Conservation (phyloP, 2,113 vertebrate species). For the Arothron firmamentum region DNA sequence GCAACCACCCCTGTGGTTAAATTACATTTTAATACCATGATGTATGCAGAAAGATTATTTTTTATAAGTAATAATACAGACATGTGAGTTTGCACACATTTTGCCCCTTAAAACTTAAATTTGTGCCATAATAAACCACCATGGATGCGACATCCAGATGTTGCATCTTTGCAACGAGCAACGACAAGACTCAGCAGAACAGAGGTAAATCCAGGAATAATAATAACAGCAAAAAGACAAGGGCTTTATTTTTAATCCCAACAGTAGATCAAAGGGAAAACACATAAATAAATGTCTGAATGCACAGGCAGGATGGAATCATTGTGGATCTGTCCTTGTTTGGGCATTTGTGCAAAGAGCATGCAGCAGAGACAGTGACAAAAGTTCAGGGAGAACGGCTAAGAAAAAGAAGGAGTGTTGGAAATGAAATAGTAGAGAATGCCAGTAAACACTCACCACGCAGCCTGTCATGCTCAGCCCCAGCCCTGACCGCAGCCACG, state of each 20-base stretch:
- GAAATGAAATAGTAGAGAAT: conserved; percentile 3
- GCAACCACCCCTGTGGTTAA: conserved; percentile 25
- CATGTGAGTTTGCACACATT: neutral
- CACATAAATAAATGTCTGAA: conserved; percentile 25
- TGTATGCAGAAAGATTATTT: conserved; percentile 18
- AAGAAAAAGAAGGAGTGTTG: neutral
- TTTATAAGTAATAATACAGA: too few species aligned
- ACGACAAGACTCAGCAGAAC: conserved; percentile 11
- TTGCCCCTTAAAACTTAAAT: neutral
- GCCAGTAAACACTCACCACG: conserved; percentile 53
- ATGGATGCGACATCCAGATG: conserved; percentile 37
- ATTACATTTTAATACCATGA: conserved; percentile 31
- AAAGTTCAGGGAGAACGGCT: conserved; percentile 23
- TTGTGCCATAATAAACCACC: conserved; percentile 23
- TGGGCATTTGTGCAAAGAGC: conserved; percentile 60
- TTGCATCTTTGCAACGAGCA: conserved; percentile 25
- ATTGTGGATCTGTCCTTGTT: conserved; percentile 56
- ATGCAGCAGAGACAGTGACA: conserved; percentile 21
- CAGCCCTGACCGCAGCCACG: conserved; percentile 27
- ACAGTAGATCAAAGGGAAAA: conserved; percentile 25
- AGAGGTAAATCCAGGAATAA: conserved; percentile 6
- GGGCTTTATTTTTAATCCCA: conserved; percentile 12
- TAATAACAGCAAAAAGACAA: conserved; percentile 9
- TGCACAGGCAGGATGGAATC: neutral
- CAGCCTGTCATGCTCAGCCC: conserved; percentile 40